phyloP scores from a whole-genome alignment of 2,113 vertebrate genomes.

The Labeo catla region DNA sequence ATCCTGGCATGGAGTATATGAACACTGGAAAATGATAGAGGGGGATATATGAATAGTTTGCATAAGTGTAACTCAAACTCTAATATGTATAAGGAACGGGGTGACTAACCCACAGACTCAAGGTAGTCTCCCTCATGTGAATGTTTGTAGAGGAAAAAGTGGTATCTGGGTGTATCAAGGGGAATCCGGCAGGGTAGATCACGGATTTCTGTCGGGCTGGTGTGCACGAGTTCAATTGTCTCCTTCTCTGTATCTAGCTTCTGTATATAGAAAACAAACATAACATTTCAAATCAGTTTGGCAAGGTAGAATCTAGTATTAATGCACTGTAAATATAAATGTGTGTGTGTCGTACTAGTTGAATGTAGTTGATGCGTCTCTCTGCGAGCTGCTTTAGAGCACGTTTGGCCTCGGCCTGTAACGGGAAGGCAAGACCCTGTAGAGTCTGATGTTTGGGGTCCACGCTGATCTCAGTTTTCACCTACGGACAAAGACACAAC shows the following conservation, averaged over 20 bases:
- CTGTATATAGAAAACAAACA: slow-evolving; percentile 64
- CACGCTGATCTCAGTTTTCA: slow-evolving; percentile 91
- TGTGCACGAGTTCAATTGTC: slow-evolving; percentile 92
- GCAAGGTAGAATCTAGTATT: neutral
- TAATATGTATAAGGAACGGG: neutral
- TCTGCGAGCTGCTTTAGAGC: slow-evolving; percentile 88
- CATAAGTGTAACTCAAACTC: neutral
- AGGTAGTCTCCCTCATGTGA: slow-evolving; percentile 91
- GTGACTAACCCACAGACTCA: slow-evolving; percentile 88
- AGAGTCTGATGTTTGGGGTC: slow-evolving; percentile 95
- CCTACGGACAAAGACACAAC: slow-evolving; percentile 73
- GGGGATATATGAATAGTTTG: neutral
- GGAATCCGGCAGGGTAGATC: slow-evolving; percentile 90
- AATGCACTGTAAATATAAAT: neutral
- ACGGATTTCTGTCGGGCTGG: slow-evolving; percentile 83
- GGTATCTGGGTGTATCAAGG: slow-evolving; percentile 91
- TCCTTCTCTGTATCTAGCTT: slow-evolving; percentile 90
- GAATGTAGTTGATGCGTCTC: slow-evolving; percentile 91
- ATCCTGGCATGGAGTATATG: slow-evolving; percentile 98
- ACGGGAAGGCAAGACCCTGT: slow-evolving; percentile 92
- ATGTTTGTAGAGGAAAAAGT: slow-evolving; percentile 97
- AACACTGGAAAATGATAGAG: slow-evolving; percentile 80
- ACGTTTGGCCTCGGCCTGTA: slow-evolving; percentile 84
- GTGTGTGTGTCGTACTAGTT: slow-evolving; percentile 79
- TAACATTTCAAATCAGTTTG: neutral